These are phyloP conservation scores for Idris sp. DNA, from an alignment of 1,140 invertebrate genomes.

Conservation along the genomic window DNA sequence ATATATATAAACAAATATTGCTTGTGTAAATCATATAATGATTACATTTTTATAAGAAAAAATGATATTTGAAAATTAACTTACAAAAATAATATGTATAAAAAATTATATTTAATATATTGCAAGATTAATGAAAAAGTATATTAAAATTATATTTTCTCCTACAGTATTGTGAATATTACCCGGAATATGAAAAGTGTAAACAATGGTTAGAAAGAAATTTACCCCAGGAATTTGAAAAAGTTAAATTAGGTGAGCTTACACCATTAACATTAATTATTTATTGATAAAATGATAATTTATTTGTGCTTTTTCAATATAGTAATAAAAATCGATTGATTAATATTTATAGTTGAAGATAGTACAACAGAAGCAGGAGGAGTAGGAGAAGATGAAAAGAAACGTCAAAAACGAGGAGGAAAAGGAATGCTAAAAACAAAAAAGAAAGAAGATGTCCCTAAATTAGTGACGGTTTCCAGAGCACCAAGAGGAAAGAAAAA, in stretches of 20 bases:
- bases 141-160: neutral
- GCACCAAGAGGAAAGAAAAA: conserved; percentile 99
- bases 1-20: too few species aligned
- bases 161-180: conserved; percentile 96
- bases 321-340: too few species aligned
- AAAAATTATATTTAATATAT: neutral
- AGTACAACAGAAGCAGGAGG: conserved; percentile 82
- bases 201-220: conserved; percentile 97
- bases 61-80: too few species aligned
- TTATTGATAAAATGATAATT: conserved; percentile 7
- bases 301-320: too few species aligned
- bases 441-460: conserved; percentile 86
- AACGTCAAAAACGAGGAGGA: conserved; percentile 89
- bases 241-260: conserved; percentile 86
- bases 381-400: conserved; percentile 92
- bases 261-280: conserved; percentile 31
- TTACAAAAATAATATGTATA: too few species aligned
- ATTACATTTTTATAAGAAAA: too few species aligned
- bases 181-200: conserved; percentile 98
- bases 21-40: too few species aligned
- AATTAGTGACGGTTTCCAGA: conserved; percentile 90
- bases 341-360: conserved; percentile 68
- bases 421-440: conserved; percentile 88
- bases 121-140: neutral
- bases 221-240: conserved; percentile 95